Percentiles rank a stretch among this genome's conserved stretches.
These are phyloP conservation scores for Tolypeutes matacus DNA, from an alignment of 2,797 vertebrate species.

Conservation along the genomic window DNA sequence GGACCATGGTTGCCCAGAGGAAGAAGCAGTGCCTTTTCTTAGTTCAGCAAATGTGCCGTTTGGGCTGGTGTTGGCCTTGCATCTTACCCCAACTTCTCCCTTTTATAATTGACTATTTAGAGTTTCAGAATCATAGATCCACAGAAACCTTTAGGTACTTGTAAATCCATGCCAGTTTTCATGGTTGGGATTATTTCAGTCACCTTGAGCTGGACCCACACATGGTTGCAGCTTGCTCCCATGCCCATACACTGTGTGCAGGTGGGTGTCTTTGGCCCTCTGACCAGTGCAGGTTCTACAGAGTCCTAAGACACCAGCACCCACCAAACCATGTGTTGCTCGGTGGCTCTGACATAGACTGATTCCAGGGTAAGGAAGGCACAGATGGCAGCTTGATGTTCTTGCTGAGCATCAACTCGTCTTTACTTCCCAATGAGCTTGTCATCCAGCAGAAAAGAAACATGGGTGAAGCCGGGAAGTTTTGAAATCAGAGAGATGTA, in stretches of 20 bases:
- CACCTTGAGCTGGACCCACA: background rate
- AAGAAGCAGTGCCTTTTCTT: constrained; percentile 13
- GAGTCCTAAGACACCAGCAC: background rate
- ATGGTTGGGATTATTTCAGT: background rate
- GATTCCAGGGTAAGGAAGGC: background rate
- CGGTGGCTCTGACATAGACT: background rate
- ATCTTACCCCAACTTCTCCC: background rate
- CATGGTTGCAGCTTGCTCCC: background rate
- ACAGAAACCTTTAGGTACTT: background rate
- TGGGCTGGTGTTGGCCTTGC: background rate
- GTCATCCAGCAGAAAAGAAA: constrained; percentile 61
- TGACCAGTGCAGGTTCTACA: background rate
- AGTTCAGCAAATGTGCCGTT: background rate
- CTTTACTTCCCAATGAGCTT: background rate
- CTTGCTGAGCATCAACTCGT: background rate
- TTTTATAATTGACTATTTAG: constrained; percentile 22
- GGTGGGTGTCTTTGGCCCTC: background rate
- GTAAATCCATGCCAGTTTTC: background rate
- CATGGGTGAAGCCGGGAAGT: constrained; percentile 62
- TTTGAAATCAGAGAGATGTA: constrained; percentile 76
- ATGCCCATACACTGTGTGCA: background rate
- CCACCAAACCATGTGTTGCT: background rate
- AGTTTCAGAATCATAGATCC: background rate
- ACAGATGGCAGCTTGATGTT: background rate
- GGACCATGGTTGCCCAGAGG: background rate